Evolutionary conservation across 2,888 invertebrate species (phyloP).

Genomic region (Seira sanloemensis): DNA sequence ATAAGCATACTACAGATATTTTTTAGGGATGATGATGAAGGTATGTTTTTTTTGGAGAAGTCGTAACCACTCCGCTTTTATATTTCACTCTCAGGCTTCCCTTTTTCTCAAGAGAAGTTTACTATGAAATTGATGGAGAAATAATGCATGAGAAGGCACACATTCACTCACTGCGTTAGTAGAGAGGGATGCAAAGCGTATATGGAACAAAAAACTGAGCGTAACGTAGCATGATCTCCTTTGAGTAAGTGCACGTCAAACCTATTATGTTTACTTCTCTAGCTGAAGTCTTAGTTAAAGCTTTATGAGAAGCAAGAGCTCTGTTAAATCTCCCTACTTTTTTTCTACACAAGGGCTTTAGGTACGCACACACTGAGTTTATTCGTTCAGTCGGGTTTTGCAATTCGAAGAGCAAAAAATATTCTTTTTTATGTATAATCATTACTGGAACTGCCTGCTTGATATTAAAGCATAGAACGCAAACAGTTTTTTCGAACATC

Average conservation of each 20-base stretch:
- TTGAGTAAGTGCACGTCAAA: background rate
- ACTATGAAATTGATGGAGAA: background rate
- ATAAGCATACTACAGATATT: constrained; percentile 46
- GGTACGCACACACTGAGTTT: constrained; percentile 58
- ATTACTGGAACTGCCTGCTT: constrained; percentile 61
- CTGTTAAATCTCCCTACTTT: constrained; percentile 61
- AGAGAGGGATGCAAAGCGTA: background rate
- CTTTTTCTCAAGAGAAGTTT: constrained; percentile 23
- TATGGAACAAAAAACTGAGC: constrained; percentile 19
- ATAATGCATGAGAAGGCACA: constrained; percentile 20
- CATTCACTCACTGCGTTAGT: background rate
- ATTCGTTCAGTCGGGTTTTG: constrained; percentile 73
- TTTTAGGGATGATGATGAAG: no score
- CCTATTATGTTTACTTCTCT: no score
- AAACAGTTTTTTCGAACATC: no score
- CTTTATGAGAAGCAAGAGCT: constrained; percentile 16
- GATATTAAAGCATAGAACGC: no score
- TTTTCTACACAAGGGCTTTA: constrained; percentile 65
- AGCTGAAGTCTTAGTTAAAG: no score
- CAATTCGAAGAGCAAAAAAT: constrained; percentile 73
- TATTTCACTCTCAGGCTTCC: no score
- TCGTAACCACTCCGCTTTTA: no score
- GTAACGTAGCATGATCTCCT: constrained; percentile 64
- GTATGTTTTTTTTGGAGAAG: no score
- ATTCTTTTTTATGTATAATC: constrained; percentile 42